Percentiles rank a stretch among this genome's conserved stretches.
Evolutionary conservation across 2,888 invertebrate species (phyloP).

Genomic region (Blastobasis adustella): DNA sequence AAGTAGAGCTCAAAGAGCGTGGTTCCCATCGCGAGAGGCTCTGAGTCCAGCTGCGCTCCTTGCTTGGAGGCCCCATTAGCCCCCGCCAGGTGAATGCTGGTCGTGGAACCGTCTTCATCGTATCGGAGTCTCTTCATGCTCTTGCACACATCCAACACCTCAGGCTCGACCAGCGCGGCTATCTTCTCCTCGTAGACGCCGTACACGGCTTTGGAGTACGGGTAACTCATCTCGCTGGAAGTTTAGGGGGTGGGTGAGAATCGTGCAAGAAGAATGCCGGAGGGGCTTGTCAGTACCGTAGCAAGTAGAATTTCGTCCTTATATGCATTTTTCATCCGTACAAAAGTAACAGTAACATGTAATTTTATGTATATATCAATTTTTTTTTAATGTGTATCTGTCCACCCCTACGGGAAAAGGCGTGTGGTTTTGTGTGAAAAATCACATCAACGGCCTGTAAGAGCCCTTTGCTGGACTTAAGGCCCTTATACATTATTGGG

Average conservation of each 20-base stretch:
- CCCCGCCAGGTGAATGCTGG: conserved; percentile 61
- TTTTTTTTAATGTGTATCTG: too few species aligned
- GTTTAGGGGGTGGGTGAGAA: conserved; percentile 2
- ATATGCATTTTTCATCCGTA: too few species aligned
- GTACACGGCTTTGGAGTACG: conserved; percentile 83
- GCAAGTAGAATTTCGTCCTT: too few species aligned
- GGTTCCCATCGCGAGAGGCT: conserved; percentile 87
- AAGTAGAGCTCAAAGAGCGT: conserved; percentile 94
- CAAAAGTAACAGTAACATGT: too few species aligned
- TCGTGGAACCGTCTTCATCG: conserved; percentile 54
- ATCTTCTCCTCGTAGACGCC: conserved; percentile 82
- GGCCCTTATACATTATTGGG: too few species aligned
- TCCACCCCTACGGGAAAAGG: too few species aligned
- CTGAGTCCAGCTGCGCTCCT: conserved; percentile 67
- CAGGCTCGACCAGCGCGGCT: conserved; percentile 80
- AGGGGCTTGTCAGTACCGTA: too few species aligned
- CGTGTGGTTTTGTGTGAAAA: too few species aligned
- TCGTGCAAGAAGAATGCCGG: too few species aligned
- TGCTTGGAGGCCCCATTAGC: conserved; percentile 66
- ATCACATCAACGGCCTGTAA: too few species aligned
- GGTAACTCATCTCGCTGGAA: conserved; percentile 80
- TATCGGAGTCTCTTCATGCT: conserved; percentile 79
- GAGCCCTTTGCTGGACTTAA: too few species aligned
- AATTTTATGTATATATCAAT: too few species aligned
- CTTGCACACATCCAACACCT: conserved; percentile 82